Evolutionary conservation across 2,113 vertebrate species (phyloP).

Genomic region (Tachycineta bicolor): DNA sequence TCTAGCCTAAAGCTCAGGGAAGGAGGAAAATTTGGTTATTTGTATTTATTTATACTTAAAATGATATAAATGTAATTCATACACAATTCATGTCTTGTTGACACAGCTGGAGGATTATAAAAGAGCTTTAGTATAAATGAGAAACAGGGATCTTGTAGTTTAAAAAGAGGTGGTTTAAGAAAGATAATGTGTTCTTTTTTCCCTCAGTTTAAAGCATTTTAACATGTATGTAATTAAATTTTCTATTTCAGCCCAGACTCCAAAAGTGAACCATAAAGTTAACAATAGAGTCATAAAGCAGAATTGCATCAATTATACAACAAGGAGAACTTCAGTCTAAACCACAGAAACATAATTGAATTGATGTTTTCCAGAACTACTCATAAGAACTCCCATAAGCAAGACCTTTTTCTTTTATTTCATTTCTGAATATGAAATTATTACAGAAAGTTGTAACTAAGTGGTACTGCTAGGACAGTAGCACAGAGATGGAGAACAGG

Average conservation of each 20-base stretch:
- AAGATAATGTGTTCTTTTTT: background rate
- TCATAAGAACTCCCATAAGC: background rate
- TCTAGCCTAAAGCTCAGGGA: background rate
- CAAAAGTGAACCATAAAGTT: conserved; percentile 1
- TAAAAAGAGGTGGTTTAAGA: background rate
- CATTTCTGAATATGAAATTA: background rate
- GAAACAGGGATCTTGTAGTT: background rate
- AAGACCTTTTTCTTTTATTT: background rate
- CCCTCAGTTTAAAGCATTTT: background rate
- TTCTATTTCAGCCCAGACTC: background rate
- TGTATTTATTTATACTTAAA: background rate
- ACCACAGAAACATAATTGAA: background rate
- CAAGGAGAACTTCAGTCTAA: background rate
- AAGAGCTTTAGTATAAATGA: background rate
- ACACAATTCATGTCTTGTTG: background rate
- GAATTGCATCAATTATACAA: background rate
- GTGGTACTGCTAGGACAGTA: background rate
- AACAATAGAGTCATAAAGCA: background rate
- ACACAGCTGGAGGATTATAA: background rate
- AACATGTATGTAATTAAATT: background rate
- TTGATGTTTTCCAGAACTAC: background rate
- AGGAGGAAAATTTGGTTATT: background rate
- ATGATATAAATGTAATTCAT: background rate
- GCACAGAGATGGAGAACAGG: background rate
- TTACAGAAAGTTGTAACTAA: background rate